These are phyloP conservation scores for Ophiodon elongatus DNA, from an alignment of 2,113 vertebrate species.

Conservation along the genomic window DNA sequence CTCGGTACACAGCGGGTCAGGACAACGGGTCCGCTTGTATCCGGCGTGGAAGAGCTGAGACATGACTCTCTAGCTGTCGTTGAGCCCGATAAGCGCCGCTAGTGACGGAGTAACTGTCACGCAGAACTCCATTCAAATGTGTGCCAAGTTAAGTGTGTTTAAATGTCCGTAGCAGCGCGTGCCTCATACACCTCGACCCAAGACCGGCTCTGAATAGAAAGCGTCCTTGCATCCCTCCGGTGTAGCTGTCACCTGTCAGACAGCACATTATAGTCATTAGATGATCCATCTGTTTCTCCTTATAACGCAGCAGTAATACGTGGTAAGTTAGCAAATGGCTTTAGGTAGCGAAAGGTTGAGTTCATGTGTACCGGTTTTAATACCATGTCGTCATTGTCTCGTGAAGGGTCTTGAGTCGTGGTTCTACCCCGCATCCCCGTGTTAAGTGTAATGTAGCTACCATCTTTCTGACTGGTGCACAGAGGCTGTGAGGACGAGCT, in stretches of 20 bases:
- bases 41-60: neutral
- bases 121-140: neutral
- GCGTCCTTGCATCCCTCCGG: neutral
- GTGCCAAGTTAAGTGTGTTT: neutral
- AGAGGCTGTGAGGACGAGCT: neutral
- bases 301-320: neutral
- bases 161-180: rapidly evolving
- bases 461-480: neutral
- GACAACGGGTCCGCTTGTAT: neutral
- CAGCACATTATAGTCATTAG: neutral
- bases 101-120: neutral
- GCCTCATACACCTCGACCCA: neutral
- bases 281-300: neutral
- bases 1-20: neutral
- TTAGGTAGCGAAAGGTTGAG: no score
- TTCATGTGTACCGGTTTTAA: neutral
- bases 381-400: neutral
- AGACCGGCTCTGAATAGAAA: neutral
- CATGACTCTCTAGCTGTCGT: neutral
- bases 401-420: neutral
- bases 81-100: neutral
- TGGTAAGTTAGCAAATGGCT: neutral
- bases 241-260: neutral
- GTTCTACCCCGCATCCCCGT: neutral
- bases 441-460: neutral